phyloP scores from a whole-genome alignment of 2,888 invertebrate species.

The Tachina lurida region DNA sequence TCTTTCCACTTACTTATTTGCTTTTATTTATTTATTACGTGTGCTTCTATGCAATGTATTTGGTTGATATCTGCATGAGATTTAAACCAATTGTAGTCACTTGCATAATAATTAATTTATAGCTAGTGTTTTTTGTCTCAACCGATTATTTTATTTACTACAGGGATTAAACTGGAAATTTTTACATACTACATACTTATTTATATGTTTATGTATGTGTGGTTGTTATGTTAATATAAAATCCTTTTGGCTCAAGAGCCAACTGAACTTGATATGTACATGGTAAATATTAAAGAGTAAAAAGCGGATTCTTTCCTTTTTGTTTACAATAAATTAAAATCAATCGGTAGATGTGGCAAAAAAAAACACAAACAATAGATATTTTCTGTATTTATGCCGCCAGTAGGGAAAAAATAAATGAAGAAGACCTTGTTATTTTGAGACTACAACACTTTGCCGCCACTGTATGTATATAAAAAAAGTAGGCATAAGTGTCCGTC shows the following conservation, averaged over 20 bases:
- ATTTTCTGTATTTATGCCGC: neutral
- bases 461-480: neutral
- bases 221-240: neutral
- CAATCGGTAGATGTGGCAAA: constrained; percentile 23
- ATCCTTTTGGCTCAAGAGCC: constrained; percentile 39
- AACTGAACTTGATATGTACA: constrained; percentile 39
- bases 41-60: too few relatives aligned
- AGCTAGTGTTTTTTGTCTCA: too few relatives aligned
- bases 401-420: neutral
- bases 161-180: constrained; percentile 8
- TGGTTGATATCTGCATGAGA: too few relatives aligned
- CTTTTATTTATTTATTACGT: too few relatives aligned
- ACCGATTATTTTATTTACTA: too few relatives aligned
- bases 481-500: neutral
- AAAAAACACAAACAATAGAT: neutral
- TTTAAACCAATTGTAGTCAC: too few relatives aligned
- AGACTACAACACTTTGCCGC: constrained; percentile 5
- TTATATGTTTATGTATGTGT: too few relatives aligned
- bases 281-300: constrained; percentile 5
- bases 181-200: too few relatives aligned
- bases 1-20: too few relatives aligned
- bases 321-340: constrained; percentile 35
- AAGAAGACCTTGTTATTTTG: neutral
- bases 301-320: constrained; percentile 11
- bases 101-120: too few relatives aligned